These are phyloP conservation scores for Malurus leucopterus DNA, from an alignment of 2,797 vertebrate genomes.

Conservation along the genomic window DNA sequence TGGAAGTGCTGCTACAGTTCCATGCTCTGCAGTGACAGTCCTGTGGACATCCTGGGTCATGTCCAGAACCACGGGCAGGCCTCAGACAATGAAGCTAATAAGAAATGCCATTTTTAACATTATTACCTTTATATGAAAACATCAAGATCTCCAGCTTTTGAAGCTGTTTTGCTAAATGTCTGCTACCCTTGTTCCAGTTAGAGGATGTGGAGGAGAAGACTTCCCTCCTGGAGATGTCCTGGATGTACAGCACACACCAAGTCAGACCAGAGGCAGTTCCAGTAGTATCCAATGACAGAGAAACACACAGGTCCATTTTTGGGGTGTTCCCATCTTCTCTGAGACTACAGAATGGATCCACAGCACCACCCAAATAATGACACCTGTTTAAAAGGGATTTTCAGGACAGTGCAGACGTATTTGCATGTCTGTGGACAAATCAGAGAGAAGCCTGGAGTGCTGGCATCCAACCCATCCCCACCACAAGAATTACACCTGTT, in stretches of 20 bases:
- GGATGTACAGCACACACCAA: not conserved
- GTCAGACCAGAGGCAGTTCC: not conserved
- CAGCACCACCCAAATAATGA: not conserved
- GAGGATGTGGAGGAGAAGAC: not conserved
- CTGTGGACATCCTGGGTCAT: not conserved
- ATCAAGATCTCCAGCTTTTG: not conserved
- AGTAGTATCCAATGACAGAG: accelerated
- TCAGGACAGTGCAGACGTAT: not conserved
- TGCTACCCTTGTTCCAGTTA: not conserved
- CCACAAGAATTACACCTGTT: not conserved
- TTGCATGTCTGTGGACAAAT: not conserved
- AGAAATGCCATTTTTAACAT: not conserved
- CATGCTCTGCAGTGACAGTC: not conserved
- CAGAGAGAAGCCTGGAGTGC: not conserved
- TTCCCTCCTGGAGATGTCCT: not conserved
- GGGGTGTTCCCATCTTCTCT: not conserved
- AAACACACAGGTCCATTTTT: not conserved
- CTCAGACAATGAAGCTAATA: not conserved
- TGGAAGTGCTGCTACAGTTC: not conserved
- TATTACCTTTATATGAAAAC: not conserved
- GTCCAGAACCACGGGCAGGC: not conserved
- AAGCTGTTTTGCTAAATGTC: not conserved
- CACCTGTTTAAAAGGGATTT: not conserved
- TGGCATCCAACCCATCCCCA: not conserved
- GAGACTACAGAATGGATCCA: not conserved